phyloP scores from a whole-genome alignment of 2,797 vertebrate species.

The Anabas testudineus region DNA sequence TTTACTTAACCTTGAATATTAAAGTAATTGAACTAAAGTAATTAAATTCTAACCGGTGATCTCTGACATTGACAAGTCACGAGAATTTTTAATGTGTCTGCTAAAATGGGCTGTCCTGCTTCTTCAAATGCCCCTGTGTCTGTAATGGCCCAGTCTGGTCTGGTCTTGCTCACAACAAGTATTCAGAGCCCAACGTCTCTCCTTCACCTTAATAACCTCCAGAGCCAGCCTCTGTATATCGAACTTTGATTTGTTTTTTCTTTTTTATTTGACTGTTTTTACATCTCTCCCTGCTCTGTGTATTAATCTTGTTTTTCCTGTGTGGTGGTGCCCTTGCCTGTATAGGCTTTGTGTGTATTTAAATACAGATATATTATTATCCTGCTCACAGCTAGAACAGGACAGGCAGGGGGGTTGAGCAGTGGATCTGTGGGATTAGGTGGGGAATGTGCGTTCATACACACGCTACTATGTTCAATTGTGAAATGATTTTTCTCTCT shows the following conservation, averaged over 20 bases:
- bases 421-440: constrained; percentile 55
- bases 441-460: constrained; percentile 33
- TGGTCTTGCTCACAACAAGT: constrained; percentile 46
- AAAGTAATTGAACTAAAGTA: constrained; percentile 12
- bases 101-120: constrained; percentile 18
- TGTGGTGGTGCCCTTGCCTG: constrained; percentile 79
- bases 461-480: constrained; percentile 54
- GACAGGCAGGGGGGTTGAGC: constrained; percentile 78
- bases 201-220: constrained; percentile 64
- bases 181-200: constrained; percentile 53
- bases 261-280: constrained; percentile 63
- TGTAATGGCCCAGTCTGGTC: constrained; percentile 60
- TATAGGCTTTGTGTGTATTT: constrained; percentile 73
- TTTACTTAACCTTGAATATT: constrained; percentile 20
- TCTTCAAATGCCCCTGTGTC: neutral
- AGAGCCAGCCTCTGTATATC: constrained; percentile 68
- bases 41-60: neutral
- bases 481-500: constrained; percentile 11
- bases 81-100: constrained; percentile 39
- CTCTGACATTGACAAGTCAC: neutral
- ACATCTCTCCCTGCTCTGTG: constrained; percentile 84
- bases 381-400: constrained; percentile 93
- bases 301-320: constrained; percentile 89
- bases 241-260: constrained; percentile 52
- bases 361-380: constrained; percentile 65